These are phyloP conservation scores for Lepus oiostolus DNA, from an alignment of 2,797 vertebrate genomes.

Conservation along the genomic window DNA sequence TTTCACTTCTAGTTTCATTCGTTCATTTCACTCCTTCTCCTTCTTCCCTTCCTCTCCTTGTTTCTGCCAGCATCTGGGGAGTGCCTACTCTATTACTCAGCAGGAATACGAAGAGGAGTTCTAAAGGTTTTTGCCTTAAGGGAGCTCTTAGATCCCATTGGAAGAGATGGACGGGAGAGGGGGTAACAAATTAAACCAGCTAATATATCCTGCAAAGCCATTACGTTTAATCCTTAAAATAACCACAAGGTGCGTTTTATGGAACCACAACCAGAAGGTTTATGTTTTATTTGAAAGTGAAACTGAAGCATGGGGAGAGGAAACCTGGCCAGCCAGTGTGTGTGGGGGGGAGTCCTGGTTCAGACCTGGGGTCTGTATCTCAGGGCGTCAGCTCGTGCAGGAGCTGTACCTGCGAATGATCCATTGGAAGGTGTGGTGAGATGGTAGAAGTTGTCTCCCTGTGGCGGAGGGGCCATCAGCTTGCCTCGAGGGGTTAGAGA, in stretches of 20 bases:
- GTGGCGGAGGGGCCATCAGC: neutral
- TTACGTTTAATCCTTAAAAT: neutral
- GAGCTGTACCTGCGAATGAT: neutral
- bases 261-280: too few species aligned
- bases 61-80: neutral
- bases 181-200: neutral
- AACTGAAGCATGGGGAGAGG: neutral
- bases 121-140: neutral
- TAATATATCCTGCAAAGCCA: neutral
- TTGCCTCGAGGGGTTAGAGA: neutral
- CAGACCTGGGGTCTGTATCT: neutral
- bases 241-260: neutral
- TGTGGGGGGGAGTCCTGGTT: neutral
- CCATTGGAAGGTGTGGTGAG: neutral
- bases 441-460: too few species aligned
- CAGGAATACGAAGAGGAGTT: neutral
- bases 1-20: constrained; percentile 15
- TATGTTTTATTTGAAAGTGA: constrained; percentile 5
- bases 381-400: neutral
- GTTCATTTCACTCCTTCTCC: constrained; percentile 1
- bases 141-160: neutral
- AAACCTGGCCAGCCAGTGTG: neutral
- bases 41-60: neutral
- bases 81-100: neutral
- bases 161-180: neutral